These are phyloP conservation scores for Trichonephila inaurata DNA, from an alignment of 1,140 invertebrate genomes.

Conservation along the genomic window DNA sequence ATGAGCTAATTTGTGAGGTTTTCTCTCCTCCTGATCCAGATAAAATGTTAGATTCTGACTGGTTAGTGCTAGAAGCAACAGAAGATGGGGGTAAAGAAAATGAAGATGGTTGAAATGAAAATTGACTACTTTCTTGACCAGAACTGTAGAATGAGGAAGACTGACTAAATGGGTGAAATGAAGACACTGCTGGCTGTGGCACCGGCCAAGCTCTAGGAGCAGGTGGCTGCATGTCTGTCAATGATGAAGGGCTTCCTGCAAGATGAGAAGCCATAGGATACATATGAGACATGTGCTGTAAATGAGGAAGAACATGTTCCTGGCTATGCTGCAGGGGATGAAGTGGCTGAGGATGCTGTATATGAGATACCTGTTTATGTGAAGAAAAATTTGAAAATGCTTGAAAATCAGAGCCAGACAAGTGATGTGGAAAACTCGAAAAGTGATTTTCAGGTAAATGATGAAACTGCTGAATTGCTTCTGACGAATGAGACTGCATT, in stretches of 20 bases:
- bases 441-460: slow-evolving; percentile 72
- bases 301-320: slow-evolving; percentile 66
- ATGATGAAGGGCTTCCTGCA: slow-evolving; percentile 35
- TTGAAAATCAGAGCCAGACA: slow-evolving; percentile 62
- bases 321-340: slow-evolving; percentile 73
- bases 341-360: slow-evolving; percentile 72
- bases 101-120: slow-evolving; percentile 72
- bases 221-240: slow-evolving; percentile 68
- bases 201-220: slow-evolving; percentile 69
- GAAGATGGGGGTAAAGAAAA: slow-evolving; percentile 50
- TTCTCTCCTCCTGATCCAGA: slow-evolving; percentile 61
- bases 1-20: slow-evolving; percentile 49
- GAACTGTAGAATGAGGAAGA: slow-evolving; percentile 73
- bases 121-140: slow-evolving; percentile 74
- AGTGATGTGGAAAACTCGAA: slow-evolving; percentile 57
- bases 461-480: slow-evolving; percentile 57
- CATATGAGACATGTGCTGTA: slow-evolving; percentile 71
- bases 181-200: slow-evolving; percentile 65
- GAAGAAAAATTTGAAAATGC: slow-evolving; percentile 64
- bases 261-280: slow-evolving; percentile 54
- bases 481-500: slow-evolving; percentile 34
- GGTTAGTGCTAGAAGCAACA: slow-evolving; percentile 53
- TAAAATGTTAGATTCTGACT: slow-evolving; percentile 36
- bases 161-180: slow-evolving; percentile 75
- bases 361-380: slow-evolving; percentile 64